A percentile compares a stretch with the other conserved stretches of the same genome.
These are phyloP conservation scores for Fistularia commersonii DNA, from an alignment of 2,797 vertebrate genomes.

Conservation along the genomic window DNA sequence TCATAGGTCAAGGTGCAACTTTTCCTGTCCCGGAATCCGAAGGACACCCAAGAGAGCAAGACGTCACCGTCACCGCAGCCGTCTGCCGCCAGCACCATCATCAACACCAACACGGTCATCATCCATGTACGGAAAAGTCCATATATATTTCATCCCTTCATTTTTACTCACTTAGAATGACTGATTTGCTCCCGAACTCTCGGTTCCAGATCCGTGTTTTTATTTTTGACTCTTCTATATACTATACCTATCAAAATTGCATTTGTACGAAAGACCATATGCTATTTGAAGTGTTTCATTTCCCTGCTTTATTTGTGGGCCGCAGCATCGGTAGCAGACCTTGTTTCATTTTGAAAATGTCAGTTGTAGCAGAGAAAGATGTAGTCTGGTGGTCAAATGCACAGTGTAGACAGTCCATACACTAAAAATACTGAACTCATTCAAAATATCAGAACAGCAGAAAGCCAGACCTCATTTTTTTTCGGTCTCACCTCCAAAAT, in stretches of 20 bases:
- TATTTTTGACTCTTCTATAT: constrained; percentile 1
- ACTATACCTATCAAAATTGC: neutral
- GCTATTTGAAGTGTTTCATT: neutral
- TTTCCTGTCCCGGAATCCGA: constrained; percentile 33
- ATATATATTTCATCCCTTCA: constrained; percentile 20
- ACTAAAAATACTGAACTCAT: constrained; percentile 6
- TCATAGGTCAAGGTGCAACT: neutral
- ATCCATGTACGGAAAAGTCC: constrained; percentile 13
- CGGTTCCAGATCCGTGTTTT: constrained; percentile 7
- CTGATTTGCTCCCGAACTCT: constrained; percentile 4
- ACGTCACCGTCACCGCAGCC: constrained; percentile 24
- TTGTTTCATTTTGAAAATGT: neutral
- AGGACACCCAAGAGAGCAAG: constrained; percentile 32
- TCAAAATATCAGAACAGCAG: constrained; percentile 6
- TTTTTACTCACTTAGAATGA: constrained; percentile 7
- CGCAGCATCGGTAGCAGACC: neutral
- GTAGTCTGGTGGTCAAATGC: constrained; percentile 1
- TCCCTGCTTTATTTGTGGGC: too few relatives aligned
- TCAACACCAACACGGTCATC: constrained; percentile 18
- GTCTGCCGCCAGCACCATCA: constrained; percentile 6
- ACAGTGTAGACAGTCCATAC: neutral
- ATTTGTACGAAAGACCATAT: neutral
- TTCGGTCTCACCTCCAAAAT: constrained; percentile 6
- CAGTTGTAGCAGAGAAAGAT: constrained; percentile 8
- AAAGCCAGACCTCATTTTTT: neutral